Evolutionary conservation across 2,797 vertebrate species (phyloP).

Genomic region (Onychomys arenicola): DNA sequence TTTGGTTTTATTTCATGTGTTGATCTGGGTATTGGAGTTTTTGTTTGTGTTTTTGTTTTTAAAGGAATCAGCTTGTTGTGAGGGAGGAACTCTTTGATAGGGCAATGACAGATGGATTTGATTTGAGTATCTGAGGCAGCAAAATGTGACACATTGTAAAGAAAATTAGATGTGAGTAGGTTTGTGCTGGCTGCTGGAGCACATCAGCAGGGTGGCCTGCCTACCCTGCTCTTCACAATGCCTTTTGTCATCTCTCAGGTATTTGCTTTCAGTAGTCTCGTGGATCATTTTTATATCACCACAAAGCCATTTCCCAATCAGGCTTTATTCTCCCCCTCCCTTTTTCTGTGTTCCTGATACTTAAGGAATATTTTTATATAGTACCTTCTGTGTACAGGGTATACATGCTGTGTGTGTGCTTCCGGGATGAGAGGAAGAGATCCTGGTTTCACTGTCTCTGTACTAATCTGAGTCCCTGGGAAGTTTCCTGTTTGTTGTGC

Average conservation of each 20-base stretch:
- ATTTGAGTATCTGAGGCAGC: constrained; percentile 15
- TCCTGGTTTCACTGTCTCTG: constrained; percentile 55
- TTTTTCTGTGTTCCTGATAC: background rate
- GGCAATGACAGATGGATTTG: background rate
- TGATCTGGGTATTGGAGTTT: constrained; percentile 14
- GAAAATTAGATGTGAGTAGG: background rate
- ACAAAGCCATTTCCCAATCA: background rate
- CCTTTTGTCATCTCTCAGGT: constrained; percentile 26
- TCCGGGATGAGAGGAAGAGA: constrained; percentile 35
- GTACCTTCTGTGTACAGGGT: background rate
- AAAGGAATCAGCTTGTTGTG: constrained; percentile 32
- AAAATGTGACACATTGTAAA: background rate
- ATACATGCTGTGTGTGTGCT: background rate
- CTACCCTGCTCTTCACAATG: background rate
- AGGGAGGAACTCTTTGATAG: background rate
- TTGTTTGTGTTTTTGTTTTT: background rate
- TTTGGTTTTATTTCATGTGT: background rate
- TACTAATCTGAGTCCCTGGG: constrained; percentile 10
- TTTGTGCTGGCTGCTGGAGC: background rate
- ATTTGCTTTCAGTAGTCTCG: constrained; percentile 25
- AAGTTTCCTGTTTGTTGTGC: background rate
- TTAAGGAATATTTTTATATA: constrained; percentile 6
- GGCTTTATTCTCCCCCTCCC: background rate
- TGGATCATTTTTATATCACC: constrained; percentile 15
- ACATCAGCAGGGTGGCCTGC: background rate